phyloP scores from a whole-genome alignment of 1,140 invertebrate genomes.

The Spodoptera frugiperda region DNA sequence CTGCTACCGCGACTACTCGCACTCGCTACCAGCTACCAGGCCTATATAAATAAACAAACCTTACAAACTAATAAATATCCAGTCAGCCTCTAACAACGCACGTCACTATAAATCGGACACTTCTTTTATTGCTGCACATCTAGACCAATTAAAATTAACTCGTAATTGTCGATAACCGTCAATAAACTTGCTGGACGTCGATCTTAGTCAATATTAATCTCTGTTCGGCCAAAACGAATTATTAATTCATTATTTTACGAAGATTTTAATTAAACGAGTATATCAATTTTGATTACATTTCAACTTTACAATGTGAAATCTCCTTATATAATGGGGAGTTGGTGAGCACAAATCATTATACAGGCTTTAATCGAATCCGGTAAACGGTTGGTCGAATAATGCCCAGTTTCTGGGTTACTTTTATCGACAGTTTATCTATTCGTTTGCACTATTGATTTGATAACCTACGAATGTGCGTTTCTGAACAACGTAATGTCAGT shows the following conservation, averaged over 20 bases:
- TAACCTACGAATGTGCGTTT: no score
- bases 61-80: conserved; percentile 72
- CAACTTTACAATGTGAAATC: conserved; percentile 15
- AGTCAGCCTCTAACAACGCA: conserved; percentile 67
- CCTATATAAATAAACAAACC: conserved; percentile 72
- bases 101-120: conserved; percentile 71
- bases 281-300: conserved; percentile 36
- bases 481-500: no score
- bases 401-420: no score
- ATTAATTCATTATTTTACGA: conserved; percentile 38
- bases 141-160: conserved; percentile 70
- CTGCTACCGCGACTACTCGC: conserved; percentile 38
- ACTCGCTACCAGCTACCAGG: conserved; percentile 42
- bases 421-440: no score
- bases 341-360: conserved; percentile 35
- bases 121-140: conserved; percentile 71
- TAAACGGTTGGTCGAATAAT: conserved; percentile 63
- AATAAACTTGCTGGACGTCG: conserved; percentile 65
- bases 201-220: conserved; percentile 45
- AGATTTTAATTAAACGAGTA: conserved; percentile 29
- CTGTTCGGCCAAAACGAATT: conserved; percentile 26
- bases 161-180: conserved; percentile 70
- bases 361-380: conserved; percentile 47
- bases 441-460: no score
- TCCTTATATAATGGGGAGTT: conserved; percentile 27